Conservation (phyloP, 2,113 vertebrate genomes). For the Myotis yumanensis region DNA sequence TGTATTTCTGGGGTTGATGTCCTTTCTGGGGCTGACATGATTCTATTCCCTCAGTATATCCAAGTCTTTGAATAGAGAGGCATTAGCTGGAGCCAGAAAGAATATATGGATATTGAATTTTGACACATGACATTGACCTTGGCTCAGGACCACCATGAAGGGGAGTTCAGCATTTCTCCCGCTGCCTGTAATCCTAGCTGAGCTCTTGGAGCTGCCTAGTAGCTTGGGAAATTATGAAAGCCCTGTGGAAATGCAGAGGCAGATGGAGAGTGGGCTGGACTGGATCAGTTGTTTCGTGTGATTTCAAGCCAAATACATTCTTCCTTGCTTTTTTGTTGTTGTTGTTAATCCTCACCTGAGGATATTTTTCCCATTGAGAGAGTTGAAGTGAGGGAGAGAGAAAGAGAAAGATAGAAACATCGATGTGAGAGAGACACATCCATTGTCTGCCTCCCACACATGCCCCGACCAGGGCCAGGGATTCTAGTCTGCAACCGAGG, state of each 20-base stretch:
- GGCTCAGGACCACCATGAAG: background rate
- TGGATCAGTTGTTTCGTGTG: background rate
- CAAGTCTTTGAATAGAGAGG: background rate
- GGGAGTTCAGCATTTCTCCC: background rate
- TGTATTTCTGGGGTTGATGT: background rate
- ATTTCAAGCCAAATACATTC: background rate
- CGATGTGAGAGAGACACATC: no score
- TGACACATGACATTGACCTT: background rate
- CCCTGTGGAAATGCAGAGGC: background rate
- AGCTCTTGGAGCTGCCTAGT: background rate
- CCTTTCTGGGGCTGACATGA: background rate
- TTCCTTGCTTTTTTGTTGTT: background rate
- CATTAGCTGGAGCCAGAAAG: background rate
- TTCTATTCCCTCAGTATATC: background rate
- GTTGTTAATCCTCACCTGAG: no score
- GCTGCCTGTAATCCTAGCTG: background rate
- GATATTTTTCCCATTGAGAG: background rate
- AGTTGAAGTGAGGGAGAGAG: no score
- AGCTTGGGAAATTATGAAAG: constrained; percentile 19
- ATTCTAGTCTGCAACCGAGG: no score
- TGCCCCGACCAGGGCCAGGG: no score
- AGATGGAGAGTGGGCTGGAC: background rate
- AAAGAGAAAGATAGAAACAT: no score
- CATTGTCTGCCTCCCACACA: no score
- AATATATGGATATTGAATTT: background rate